These are phyloP conservation scores for Litoditis marina DNA, from an alignment of 2,888 invertebrate genomes.

Conservation along the genomic window DNA sequence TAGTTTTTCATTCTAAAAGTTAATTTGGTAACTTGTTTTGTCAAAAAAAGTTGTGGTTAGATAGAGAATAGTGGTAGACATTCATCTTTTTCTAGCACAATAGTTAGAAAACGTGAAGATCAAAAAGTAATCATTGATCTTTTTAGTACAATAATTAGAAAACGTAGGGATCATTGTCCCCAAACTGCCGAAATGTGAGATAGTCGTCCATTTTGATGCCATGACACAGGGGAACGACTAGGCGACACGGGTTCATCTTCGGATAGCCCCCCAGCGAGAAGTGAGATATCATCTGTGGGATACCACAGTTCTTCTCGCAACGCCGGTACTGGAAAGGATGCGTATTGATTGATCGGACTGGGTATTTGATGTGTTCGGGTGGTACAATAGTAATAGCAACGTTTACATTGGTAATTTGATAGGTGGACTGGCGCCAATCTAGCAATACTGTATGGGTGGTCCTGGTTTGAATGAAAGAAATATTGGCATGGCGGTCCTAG, in stretches of 20 bases:
- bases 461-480: too few species aligned
- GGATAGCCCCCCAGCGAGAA: background rate
- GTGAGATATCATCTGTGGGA: background rate
- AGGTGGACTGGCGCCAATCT: too few species aligned
- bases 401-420: too few species aligned
- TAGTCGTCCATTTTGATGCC: constrained; percentile 1
- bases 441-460: too few species aligned
- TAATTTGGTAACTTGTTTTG: too few species aligned
- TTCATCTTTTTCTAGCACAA: background rate
- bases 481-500: too few species aligned
- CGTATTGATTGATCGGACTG: background rate
- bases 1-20: too few species aligned
- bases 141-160: background rate
- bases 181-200: background rate
- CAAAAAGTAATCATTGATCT: background rate
- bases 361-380: too few species aligned
- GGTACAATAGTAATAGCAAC: too few species aligned
- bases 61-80: too few species aligned
- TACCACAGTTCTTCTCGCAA: constrained; percentile 2
- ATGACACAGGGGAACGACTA: constrained; percentile 6
- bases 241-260: constrained; percentile 7
- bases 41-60: too few species aligned
- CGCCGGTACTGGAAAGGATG: background rate
- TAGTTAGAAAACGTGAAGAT: too few species aligned
- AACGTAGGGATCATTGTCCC: background rate